Evolutionary conservation across 2,797 vertebrate species (phyloP).

Genomic region (Aphelocoma californica): DNA sequence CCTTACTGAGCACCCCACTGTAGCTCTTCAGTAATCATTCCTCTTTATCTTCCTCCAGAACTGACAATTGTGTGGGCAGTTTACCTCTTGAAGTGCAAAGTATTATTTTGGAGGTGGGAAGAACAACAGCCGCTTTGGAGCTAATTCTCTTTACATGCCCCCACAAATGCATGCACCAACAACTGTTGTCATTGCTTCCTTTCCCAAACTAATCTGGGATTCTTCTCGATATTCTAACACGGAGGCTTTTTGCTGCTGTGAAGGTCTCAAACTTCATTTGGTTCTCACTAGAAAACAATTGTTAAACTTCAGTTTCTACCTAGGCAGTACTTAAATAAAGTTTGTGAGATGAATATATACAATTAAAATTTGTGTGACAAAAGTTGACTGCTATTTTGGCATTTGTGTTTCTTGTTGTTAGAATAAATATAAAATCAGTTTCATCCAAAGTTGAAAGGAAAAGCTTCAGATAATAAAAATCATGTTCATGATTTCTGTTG

Average conservation of each 20-base stretch:
- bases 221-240: not conserved
- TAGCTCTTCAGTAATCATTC: not conserved
- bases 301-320: not conserved
- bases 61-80: slow-evolving; percentile 34
- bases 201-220: not conserved
- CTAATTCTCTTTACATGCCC: slow-evolving; percentile 19
- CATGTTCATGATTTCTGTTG: not conserved
- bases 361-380: not conserved
- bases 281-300: not conserved
- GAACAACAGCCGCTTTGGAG: slow-evolving; percentile 34
- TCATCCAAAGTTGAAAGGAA: not conserved
- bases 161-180: slow-evolving; percentile 15
- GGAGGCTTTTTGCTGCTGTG: not conserved
- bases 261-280: not conserved
- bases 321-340: not conserved
- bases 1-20: not conserved
- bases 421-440: not conserved
- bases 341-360: not conserved
- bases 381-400: not conserved
- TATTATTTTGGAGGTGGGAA: slow-evolving; percentile 57
- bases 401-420: not conserved
- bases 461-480: not conserved
- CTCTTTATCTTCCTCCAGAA: not conserved
- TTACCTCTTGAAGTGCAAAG: slow-evolving; percentile 50
- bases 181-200: slow-evolving; percentile 17